Base-by-base conservation (phyloP, 2,888 invertebrate genomes). In the Amphipoea oculea region DNA sequence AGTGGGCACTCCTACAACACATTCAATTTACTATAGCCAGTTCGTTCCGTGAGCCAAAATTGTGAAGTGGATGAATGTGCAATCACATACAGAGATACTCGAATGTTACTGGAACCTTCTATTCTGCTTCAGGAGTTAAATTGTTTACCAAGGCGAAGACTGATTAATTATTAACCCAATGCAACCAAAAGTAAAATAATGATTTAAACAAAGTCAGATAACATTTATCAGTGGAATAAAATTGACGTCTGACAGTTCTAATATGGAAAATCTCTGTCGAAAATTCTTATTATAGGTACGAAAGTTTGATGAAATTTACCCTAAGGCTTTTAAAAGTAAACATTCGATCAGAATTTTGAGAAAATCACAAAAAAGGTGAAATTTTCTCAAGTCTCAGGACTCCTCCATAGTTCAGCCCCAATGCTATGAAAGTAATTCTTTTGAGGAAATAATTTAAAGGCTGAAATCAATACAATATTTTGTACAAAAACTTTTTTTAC, bases 11-110 rank as follows among this genome's bases (percentile, higher is more conserved):
- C 70, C 29, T n/a, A 66, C 65, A 70, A 66, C 65, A 70, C 57
- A 63, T 42, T 29, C 70, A 78, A 79, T 79, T 29, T 69, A 66
- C 36, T 57, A 36, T 45, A 80, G 23, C 67, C 6, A 29, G 42
- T 6, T 42, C 4, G 57, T 60, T 67, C 20, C 36, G 17, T 42
- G 51, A 17, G 79, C 80, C 72, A 69, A 80, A 2, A 66, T 62
- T 71, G 51, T 65, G 54, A 78, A 68, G 14, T 71, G 48, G 54
- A 79, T 11, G 6, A 42, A 79, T 79, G 36, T 17, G 29, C 57
- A 72, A 57, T 71, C 63, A 23, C 63, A 17, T 45, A 48, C n/a
- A 14, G 0, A 51, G 12, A 36, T n/a, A 36, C 42, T 65, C 12
- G 17, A 73, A 48, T 69, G 23, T 57, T n/a, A 4, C 48, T 45